These are phyloP conservation scores for Platypus cylindrus DNA, from an alignment of 2,888 invertebrate species.

Conservation along the genomic window DNA sequence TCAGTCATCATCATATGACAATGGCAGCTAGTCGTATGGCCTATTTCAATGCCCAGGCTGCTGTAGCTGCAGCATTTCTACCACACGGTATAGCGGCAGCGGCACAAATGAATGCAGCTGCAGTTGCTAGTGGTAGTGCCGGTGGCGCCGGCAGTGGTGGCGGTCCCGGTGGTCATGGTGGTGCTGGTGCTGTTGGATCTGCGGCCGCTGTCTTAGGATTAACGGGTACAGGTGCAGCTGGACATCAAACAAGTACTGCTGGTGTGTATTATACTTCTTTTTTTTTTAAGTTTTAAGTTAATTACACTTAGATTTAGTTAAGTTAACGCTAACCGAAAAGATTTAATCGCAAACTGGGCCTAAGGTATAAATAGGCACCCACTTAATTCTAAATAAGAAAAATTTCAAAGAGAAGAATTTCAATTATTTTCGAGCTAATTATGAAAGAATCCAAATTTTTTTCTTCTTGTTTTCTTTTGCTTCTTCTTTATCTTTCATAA, in stretches of 20 bases:
- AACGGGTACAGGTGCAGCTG: slow-evolving; percentile 21
- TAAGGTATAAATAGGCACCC: too few species aligned
- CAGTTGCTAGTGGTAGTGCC: slow-evolving; percentile 29
- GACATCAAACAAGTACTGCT: background rate
- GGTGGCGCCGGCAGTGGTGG: slow-evolving; percentile 27
- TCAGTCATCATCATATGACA: slow-evolving; percentile 51
- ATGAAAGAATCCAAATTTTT: too few species aligned
- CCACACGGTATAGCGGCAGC: slow-evolving; percentile 50
- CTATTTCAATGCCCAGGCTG: slow-evolving; percentile 83
- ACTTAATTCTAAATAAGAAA: too few species aligned
- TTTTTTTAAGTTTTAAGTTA: too few species aligned
- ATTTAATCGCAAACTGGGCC: too few species aligned
- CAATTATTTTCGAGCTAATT: too few species aligned
- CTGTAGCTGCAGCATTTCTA: slow-evolving; percentile 79
- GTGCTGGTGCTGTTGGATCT: slow-evolving; percentile 32
- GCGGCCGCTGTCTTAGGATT: slow-evolving; percentile 32
- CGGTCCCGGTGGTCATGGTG: slow-evolving; percentile 29
- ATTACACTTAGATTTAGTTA: too few species aligned
- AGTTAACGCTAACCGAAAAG: too few species aligned
- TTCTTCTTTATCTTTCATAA: too few species aligned
- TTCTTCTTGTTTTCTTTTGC: too few species aligned
- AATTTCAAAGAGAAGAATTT: too few species aligned
- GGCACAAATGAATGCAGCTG: slow-evolving; percentile 31
- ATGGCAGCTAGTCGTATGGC: slow-evolving; percentile 72
- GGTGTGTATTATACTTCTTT: background rate